Evolutionary conservation across 2,797 vertebrate species (phyloP), one percentile per base, ranked within the genome.

Genomic region (Falco novaeseelandiae): DNA sequence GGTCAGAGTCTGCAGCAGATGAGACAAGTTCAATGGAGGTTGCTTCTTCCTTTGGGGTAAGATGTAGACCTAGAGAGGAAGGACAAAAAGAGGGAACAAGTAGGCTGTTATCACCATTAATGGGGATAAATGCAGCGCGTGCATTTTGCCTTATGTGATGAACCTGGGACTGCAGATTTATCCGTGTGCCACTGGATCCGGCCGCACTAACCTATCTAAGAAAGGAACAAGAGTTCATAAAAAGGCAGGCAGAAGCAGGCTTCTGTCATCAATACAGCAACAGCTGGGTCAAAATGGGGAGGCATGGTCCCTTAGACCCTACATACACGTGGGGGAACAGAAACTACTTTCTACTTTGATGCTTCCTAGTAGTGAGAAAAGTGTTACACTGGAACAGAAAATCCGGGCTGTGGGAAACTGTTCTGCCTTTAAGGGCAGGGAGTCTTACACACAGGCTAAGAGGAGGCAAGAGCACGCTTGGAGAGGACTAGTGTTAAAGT

Each of bases 101-200:
- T 5, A 65, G 15, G 17, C 17, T 81, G 51, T n/a, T 88, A 11
- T 30, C 27, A 78, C 13, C 48, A 11, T 32, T 51, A 59, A 42
- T 13, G 36, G 0, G 3, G 44, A 51, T 32, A 84, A 86, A 78
- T 23, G 22, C 5, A 40, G 48, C 0, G 0, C 1, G 4, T 79
- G 29, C 17, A 40, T 17, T 70, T 81, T 70, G 15, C 69, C n/a
- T 34, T 40, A 59, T 2, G 2, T 25, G 25, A 15, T 46, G 26
- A 12, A 30, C 36, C 5, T 65, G 46, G 1, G 9, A 38, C 23
- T 57, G 36, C 26, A 51, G 61, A 48, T 71, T 61, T 57, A 29
- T 10, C 27, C 40, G 25, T 21, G 6, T 66, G 42, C 32, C 6
- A 2, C 48, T 1, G 2, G 34, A 62, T 78, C 59, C 3, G 2